A percentile compares a stretch with the other conserved stretches of the same genome.
phyloP scores from a whole-genome alignment of 2,888 invertebrate genomes.

The Ochropacha duplaris region DNA sequence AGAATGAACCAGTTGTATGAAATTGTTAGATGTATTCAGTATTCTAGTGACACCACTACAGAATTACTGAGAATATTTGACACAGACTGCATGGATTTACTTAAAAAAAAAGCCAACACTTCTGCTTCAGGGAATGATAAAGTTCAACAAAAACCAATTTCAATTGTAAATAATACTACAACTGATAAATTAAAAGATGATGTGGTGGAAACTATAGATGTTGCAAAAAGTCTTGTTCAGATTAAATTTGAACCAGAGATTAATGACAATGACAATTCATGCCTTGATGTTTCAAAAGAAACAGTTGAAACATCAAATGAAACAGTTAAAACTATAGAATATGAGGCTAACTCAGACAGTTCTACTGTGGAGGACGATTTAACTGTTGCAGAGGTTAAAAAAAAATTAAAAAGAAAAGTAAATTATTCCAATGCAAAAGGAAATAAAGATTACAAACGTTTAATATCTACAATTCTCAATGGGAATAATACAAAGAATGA shows the following conservation, averaged over 20 bases:
- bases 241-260: neutral
- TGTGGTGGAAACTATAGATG: no score
- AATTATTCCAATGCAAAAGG: neutral
- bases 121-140: no score
- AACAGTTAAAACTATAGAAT: neutral
- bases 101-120: neutral
- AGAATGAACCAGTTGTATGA: neutral
- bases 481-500: no score
- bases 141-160: neutral
- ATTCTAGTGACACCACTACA: neutral
- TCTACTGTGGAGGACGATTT: no score
- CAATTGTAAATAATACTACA: no score
- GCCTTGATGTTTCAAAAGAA: neutral
- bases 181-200: no score
- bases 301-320: neutral
- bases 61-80: neutral
- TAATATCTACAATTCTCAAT: no score
- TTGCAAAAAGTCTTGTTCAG: no score
- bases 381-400: neutral
- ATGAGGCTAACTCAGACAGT: no score
- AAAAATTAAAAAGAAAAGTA: neutral
- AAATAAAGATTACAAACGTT: no score
- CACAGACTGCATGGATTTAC: neutral
- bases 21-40: neutral
- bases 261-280: neutral